Base-by-base conservation (phyloP, 2,888 invertebrate genomes). In the Lasioglossum malachurum region DNA sequence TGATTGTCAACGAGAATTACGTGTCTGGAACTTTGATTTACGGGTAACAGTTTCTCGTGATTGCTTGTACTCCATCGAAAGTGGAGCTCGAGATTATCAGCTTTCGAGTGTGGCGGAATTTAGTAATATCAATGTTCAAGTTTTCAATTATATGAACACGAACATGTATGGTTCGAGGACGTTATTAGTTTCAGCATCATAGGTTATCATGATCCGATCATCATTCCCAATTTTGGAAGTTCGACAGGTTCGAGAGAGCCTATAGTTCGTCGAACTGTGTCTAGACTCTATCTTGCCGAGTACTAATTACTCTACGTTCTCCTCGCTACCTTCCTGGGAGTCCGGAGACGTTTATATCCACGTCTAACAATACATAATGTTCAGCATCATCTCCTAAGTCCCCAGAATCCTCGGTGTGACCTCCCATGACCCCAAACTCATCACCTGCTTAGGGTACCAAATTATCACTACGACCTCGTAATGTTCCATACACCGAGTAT, bases 391-490 rank as follows among this genome's bases (percentile, higher is more conserved):
- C 71, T 41, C 71, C 71, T 38, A 41, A 71, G 38, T 71, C 74
- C 49, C 74, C 8, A 1, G 31, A 27, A 49, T 74, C 49, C 49
- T 31, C 49, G 27, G 31, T 5, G 38, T 41, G 71, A 71, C 71
- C 71, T 71, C 41, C 71, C 41, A 14, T 71, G 71, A 71, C 71
- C 71, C 71, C 23, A 41, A 71, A 71, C 38, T 38, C 71, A 41
- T 71, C 71, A 71, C 38, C 71, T 41, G 38, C 71, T n/a, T n/a
- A 71, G 71, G 71, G 71, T 71, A 3, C 71, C n/a, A 41, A 71
- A 71, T 71, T 71, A 41, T 71, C 71, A 71, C 71, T 41, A 38
- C n/a, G 38, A 71, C 71, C 71, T 38, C 71, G 23, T 71, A 71
- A 71, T 14, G 71, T 41, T 71, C 71, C 41, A 71, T 71, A 71